Base-by-base conservation (phyloP, 2,113 vertebrate genomes). In the Capreolus pygargus region DNA sequence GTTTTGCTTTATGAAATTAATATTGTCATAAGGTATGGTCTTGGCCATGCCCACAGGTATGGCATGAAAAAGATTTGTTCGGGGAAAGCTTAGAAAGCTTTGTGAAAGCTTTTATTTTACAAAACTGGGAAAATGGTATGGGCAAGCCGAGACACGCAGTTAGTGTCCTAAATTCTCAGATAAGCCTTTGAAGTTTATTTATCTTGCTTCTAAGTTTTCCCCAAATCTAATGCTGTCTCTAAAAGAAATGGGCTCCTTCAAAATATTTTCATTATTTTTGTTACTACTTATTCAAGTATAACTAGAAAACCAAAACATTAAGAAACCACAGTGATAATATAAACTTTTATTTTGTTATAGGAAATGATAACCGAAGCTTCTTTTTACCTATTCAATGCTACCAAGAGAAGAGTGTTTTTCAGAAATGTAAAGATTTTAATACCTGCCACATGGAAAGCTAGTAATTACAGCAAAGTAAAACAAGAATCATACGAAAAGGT, bases 341-440 rank as follows among this genome's bases (percentile, higher is more conserved):
- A 82, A 64, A 7, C 19, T 89, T 95, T 95, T 82, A 54, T 97
- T 94, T 97, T 8, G 27, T 78, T 97, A 27, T 54, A 99, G 99
- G 98, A 98, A 82, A 99, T 99, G 98, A 79, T 99, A 91, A 98
- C 92, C 3, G 97, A 98, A 52, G 98, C 98, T 60, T 99, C 99
- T 33, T 89, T 81, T 54, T 98, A 98, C 83, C 94, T 99, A 43
- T 98, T 99, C 94, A 98, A 96, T 91, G 98, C 98, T 60, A 98
- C 98, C 13, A 97, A 98, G 64, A 98, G 97, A 94, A 98, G 98
- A 96, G 95, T 98, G 25, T 98, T 98, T 98, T 99, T 98, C 94
- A 98, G 98, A 96, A 98, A 97, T 27, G 86, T 98, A 45, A 99
- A 98, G 79, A 98, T 99, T 91, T 97, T 99, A 86, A 96, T 99